Base-by-base conservation (phyloP, 2,888 invertebrate species). In the Parapristionchus giblindavisi region DNA sequence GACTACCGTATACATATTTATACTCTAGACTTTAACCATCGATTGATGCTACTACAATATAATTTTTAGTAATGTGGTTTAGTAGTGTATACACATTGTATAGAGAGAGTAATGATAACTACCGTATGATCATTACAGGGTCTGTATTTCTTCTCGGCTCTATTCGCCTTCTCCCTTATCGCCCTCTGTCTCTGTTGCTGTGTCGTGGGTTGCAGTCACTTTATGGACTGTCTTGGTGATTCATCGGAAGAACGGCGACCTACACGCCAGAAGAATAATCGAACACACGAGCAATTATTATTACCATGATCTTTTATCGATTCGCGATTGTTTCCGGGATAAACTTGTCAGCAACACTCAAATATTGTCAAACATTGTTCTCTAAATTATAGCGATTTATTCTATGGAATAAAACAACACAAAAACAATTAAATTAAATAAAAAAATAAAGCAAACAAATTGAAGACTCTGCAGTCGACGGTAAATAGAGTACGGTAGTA, bases 91-190 rank as follows among this genome's bases (percentile, higher is more conserved):
- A 48, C 48, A 43, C 14, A 54, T n/a, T 21, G n/a, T n/a, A n/a
- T n/a, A n/a, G n/a, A n/a, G n/a, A n/a, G n/a, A n/a, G n/a, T n/a
- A n/a, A 40, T 48, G 43, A 17, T 6, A 21, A 34, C 27, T 36
- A 43, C 43, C 32, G 34, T 17, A 54, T 1, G 24, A 38, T n/a
- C 40, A 4, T 75, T 77, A n/a, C 72, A 77, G 77, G 77, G 77
- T 48, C 75, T 77, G 34, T 77, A 77, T 38, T 77, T 77, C 73
- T 77, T 77, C 68, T 75, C 77, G 4, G 76, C 76, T 21, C 76
- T 76, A 14, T 76, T 76, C 66, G 76, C 76, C 48, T 75, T 76
- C 51, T 74, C 76, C 48, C 54, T 77, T 17, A 66, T 73, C 21
- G 76, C 77, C 17, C 34, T 70, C 11, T 63, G 76, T 36, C 63